Evolutionary conservation across 2,888 invertebrate genomes (phyloP), one percentile per base, ranked within the genome.

Genomic region (Drosophila nigritarsus): DNA sequence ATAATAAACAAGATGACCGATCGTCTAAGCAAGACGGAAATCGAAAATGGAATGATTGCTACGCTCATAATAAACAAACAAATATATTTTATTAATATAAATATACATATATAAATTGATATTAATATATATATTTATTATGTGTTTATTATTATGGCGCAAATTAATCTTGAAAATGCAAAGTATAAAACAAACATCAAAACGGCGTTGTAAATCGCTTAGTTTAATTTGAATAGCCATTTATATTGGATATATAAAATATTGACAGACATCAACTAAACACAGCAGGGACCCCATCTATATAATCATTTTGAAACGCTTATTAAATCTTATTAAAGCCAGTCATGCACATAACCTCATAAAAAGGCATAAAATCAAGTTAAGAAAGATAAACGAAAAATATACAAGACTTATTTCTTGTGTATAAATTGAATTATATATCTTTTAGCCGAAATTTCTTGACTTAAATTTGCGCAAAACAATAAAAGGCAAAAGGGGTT

Each of bases 1-100:
- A 53, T 49, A 42, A 48, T 27, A 42, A 27, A 27, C 27, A 54
- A 65, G 18, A 61, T 54, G 36, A 38, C 71, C 55, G 36, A 70
- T 53, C 49, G 27, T 13, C 24, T 9, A 18, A 24, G 13, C n/a
- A 20, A 50, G 27, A 50, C 30, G 58, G 20, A 49, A 56, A 36
- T 58, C 18, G 3, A 27, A 42, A 50, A 32, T 32, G 11, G 3
- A 32, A 9, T 32, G 32, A 32, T 11, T 32, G 9, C 32, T 0
- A 32, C 3, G 11, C 11, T 32, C 32, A 32, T 11, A 32, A 4
- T 32, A 32, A 11, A 32, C 8, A 8, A 30, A 4, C 32, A 11
- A 32, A 32, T 32, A 1, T 32, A 32, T 32, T 32, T 32, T 32
- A 32, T 32, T 9, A 32, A 32, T 32, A 42, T 6, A 11, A 2